A percentile compares a stretch with the other conserved stretches of the same genome.
Conservation (phyloP, 2,113 vertebrate species). For the Indicator maculatus region DNA sequence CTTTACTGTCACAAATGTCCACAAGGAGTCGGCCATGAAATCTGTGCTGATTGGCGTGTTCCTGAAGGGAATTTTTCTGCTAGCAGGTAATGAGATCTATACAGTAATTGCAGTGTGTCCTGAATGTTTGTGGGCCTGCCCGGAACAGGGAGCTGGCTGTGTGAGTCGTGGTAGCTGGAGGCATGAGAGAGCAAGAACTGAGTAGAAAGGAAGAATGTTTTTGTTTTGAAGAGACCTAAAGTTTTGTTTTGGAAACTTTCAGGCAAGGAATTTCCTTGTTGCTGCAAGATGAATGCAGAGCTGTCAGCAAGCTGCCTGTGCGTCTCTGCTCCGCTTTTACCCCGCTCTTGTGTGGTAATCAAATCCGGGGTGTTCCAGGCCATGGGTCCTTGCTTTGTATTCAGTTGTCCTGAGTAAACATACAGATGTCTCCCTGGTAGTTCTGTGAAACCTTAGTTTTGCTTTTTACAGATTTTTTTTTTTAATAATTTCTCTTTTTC, state of each 20-base stretch:
- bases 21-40: constrained; percentile 69
- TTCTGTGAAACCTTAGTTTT: rapidly evolving
- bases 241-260: constrained; percentile 22
- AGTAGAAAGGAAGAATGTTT: background rate
- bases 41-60: constrained; percentile 56
- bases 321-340: background rate
- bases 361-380: background rate
- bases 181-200: background rate
- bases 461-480: background rate
- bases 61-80: constrained; percentile 71
- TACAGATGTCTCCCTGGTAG: background rate
- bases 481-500: background rate
- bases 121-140: background rate
- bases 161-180: background rate
- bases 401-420: background rate
- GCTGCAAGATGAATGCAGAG: background rate
- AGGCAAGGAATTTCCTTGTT: background rate
- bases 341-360: background rate
- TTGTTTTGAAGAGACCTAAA: background rate
- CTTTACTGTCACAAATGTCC: constrained; percentile 40
- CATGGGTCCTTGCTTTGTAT: rapidly evolving
- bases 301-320: background rate
- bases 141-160: background rate
- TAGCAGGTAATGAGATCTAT: constrained; percentile 74
- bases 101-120: background rate